Conservation (phyloP, 2,888 invertebrate genomes). For the Uropetala carovei region DNA sequence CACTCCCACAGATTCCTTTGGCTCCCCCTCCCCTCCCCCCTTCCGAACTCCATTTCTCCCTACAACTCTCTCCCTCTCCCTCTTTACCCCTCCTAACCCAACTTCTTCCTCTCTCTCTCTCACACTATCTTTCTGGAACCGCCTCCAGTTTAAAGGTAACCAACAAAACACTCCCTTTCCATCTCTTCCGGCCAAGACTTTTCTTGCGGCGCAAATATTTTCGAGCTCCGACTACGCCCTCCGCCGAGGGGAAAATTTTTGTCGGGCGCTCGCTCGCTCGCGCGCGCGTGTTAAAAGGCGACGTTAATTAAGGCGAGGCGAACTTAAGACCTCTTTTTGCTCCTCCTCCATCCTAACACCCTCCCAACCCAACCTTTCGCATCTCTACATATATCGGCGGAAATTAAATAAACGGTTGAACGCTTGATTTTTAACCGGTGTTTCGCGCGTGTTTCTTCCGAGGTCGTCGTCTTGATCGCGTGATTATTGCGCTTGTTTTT, state of each 20-base stretch:
- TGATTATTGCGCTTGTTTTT: not conserved
- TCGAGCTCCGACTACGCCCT: not conserved
- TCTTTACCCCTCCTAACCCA: not conserved
- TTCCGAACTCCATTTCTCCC: slow-evolving; percentile 18
- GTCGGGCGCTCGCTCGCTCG: not conserved
- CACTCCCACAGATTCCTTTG: slow-evolving; percentile 23
- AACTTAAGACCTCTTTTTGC: not conserved
- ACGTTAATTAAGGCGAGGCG: not conserved
- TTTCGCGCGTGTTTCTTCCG: not conserved
- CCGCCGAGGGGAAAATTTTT: too few species aligned
- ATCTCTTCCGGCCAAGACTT: not conserved
- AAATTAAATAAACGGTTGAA: not conserved
- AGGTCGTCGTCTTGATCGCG: not conserved
- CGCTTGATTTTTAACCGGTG: not conserved
- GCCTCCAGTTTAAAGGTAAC: slow-evolving; percentile 16
- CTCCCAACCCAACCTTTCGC: not conserved
- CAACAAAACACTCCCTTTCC: not conserved
- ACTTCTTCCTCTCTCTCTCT: not conserved
- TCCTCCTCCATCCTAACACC: too few species aligned
- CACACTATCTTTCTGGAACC: not conserved
- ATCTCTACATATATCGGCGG: not conserved
- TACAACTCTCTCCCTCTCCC: not conserved
- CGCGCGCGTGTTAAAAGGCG: too few species aligned
- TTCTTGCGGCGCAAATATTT: not conserved
- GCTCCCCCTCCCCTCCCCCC: not conserved